phyloP scores from a whole-genome alignment of 2,113 vertebrate species.

The Myodes glareolus region DNA sequence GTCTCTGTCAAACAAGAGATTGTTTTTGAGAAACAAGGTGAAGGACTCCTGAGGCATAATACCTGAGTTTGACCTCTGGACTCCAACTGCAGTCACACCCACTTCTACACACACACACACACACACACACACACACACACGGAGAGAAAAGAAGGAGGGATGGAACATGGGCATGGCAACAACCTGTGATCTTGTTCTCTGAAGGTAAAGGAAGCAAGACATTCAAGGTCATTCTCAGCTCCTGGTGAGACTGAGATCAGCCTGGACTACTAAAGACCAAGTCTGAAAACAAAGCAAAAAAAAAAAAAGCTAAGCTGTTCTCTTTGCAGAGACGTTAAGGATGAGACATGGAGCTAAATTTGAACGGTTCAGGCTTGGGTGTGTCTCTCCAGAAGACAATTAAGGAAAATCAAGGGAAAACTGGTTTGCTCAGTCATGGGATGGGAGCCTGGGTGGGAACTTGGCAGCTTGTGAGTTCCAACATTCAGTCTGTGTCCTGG shows the following conservation, averaged over 20 bases:
- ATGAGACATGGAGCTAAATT: constrained; percentile 55
- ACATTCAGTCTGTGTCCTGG: constrained; percentile 52
- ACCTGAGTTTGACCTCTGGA: neutral
- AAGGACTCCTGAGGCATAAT: neutral
- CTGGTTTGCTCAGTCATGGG: constrained; percentile 60
- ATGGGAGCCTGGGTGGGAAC: constrained; percentile 64
- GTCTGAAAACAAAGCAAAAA: neutral
- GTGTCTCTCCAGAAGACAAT: constrained; percentile 43
- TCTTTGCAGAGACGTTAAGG: constrained; percentile 1
- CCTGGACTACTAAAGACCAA: neutral
- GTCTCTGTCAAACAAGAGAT: neutral
- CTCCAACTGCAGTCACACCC: neutral
- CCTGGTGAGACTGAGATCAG: neutral
- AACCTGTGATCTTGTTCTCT: neutral
- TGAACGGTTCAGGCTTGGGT: constrained; percentile 58
- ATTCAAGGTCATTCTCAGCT: neutral
- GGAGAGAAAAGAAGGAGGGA: neutral
- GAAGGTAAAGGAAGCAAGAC: neutral
- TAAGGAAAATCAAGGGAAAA: constrained; percentile 65
- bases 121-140: neutral
- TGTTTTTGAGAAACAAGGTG: neutral
- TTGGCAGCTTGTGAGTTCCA: constrained; percentile 70
- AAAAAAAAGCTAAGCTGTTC: neutral
- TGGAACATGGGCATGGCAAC: neutral
- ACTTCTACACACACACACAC: neutral